Evolutionary conservation across 2,888 invertebrate genomes (phyloP).

Genomic region (Eupsilia transversa): DNA sequence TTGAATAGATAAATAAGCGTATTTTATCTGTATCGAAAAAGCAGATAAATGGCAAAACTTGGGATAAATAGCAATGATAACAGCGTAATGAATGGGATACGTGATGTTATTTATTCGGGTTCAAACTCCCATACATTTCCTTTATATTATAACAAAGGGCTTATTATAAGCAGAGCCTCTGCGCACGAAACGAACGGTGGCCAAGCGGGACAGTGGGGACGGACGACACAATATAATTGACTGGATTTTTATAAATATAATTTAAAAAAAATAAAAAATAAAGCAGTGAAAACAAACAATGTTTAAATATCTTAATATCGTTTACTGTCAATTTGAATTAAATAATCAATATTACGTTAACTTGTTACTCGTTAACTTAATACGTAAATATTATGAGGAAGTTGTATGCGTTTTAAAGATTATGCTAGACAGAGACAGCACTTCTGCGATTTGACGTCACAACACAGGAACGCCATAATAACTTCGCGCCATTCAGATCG

Average conservation of each 20-base stretch:
- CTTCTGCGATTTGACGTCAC: too few relatives aligned
- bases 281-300: neutral
- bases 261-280: neutral
- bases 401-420: too few relatives aligned
- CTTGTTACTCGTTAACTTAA: too few relatives aligned
- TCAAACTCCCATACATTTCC: slow-evolving; percentile 9
- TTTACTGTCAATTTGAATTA: too few relatives aligned
- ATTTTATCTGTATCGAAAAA: slow-evolving; percentile 13
- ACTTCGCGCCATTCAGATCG: too few relatives aligned
- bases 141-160: slow-evolving; percentile 24
- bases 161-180: neutral
- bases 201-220: too few relatives aligned
- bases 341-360: too few relatives aligned
- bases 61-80: slow-evolving; percentile 27
- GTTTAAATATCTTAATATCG: neutral
- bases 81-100: slow-evolving; percentile 38
- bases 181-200: neutral
- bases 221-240: neutral
- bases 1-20: neutral
- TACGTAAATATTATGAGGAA: too few relatives aligned
- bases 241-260: neutral
- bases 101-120: slow-evolving; percentile 40
- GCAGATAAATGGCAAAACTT: slow-evolving; percentile 35
- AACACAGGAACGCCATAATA: too few relatives aligned
- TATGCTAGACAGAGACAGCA: too few relatives aligned